These are phyloP conservation scores for Typhlichthys eigenmanni DNA, from an alignment of 2,797 vertebrate genomes.

Conservation along the genomic window DNA sequence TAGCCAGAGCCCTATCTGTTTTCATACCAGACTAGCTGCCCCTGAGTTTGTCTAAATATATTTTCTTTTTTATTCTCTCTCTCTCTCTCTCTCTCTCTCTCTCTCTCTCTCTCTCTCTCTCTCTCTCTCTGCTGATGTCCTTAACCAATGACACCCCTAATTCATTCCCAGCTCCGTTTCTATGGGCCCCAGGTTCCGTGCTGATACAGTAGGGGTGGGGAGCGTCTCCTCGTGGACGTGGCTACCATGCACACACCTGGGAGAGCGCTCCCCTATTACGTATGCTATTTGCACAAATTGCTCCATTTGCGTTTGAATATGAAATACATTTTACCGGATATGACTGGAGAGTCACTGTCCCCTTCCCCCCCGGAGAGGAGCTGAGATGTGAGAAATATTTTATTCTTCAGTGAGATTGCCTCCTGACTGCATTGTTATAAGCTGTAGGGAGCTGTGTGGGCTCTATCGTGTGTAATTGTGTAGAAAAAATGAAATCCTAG, in stretches of 20 bases:
- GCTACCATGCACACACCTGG: constrained; percentile 54
- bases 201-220: constrained; percentile 62
- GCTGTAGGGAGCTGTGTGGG: constrained; percentile 7
- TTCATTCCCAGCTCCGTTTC: constrained; percentile 63
- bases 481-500: constrained; percentile 14
- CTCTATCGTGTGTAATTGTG: constrained; percentile 20
- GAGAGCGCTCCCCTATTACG: constrained; percentile 59
- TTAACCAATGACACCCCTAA: constrained; percentile 69
- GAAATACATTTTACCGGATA: constrained; percentile 56
- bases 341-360: constrained; percentile 43
- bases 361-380: constrained; percentile 39
- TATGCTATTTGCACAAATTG: constrained; percentile 76
- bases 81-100: constrained; percentile 28
- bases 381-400: constrained; percentile 41
- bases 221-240: constrained; percentile 50
- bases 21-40: constrained; percentile 36
- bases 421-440: constrained; percentile 34
- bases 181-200: constrained; percentile 25
- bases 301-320: constrained; percentile 74
- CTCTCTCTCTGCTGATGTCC: constrained; percentile 47
- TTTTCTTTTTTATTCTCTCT: no score
- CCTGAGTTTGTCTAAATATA: no score
- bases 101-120: constrained; percentile 20
- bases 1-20: constrained; percentile 48
- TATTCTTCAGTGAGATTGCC: constrained; percentile 41